These are phyloP conservation scores for Gobius niger DNA, from an alignment of 2,113 vertebrate species.

Conservation along the genomic window DNA sequence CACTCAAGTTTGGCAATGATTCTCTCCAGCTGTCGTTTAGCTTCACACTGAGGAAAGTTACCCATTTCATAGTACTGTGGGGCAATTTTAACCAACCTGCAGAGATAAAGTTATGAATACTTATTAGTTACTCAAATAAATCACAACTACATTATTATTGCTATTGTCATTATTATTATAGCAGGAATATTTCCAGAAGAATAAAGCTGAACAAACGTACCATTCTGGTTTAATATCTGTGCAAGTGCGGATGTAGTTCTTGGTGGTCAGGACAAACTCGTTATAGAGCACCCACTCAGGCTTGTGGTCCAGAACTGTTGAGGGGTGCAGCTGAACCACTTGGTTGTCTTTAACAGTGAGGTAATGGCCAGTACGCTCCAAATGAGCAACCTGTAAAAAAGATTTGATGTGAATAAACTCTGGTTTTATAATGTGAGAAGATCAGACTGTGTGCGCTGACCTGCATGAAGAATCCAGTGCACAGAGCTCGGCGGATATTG, in stretches of 20 bases:
- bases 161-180: no score
- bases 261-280: constrained; percentile 98
- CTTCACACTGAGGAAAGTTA: constrained; percentile 98
- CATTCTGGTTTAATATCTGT: constrained; percentile 97
- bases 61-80: constrained; percentile 97
- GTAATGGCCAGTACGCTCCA: constrained; percentile 98
- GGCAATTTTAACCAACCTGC: constrained; percentile 96
- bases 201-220: constrained; percentile 26
- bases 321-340: constrained; percentile 97
- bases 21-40: constrained; percentile 95
- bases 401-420: background rate
- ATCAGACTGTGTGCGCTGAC: constrained; percentile 60
- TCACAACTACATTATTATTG: no score
- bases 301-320: constrained; percentile 97
- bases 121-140: background rate
- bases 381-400: constrained; percentile 88
- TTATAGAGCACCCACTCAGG: constrained; percentile 99
- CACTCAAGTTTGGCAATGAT: constrained; percentile 96
- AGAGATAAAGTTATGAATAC: constrained; percentile 27
- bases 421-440: background rate
- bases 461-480: constrained; percentile 99
- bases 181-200: background rate
- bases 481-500: constrained; percentile 97
- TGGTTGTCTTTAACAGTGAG: constrained; percentile 99
- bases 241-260: constrained; percentile 99